Evolutionary conservation across 1,140 invertebrate species (phyloP).

Genomic region (Bombyx mandarina): DNA sequence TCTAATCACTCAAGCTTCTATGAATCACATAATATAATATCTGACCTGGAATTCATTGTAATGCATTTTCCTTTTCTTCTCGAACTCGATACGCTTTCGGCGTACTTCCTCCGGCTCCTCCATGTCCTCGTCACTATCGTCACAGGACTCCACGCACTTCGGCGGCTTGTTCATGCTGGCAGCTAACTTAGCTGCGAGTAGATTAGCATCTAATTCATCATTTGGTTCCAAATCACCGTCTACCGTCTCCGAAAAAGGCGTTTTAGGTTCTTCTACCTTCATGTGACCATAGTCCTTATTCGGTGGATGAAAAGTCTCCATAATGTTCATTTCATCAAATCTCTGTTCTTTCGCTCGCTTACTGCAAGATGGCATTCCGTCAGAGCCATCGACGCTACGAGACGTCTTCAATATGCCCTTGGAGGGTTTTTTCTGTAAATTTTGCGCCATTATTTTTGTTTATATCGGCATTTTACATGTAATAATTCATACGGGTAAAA

Average conservation of each 20-base stretch:
- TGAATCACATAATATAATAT: neutral
- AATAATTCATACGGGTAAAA: constrained; percentile 6
- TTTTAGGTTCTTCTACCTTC: constrained; percentile 99
- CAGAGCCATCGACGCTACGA: constrained; percentile 78
- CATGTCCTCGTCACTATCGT: constrained; percentile 73
- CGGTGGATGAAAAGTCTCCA: constrained; percentile 96
- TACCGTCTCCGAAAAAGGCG: constrained; percentile 86
- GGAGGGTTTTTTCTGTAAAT: constrained; percentile 80
- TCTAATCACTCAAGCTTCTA: constrained; percentile 10
- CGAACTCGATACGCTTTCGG: constrained; percentile 82
- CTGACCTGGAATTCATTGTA: constrained; percentile 93
- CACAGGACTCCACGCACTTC: constrained; percentile 50
- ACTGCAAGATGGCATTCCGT: constrained; percentile 53
- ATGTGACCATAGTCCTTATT: constrained; percentile 99
- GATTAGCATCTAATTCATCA: constrained; percentile 83
- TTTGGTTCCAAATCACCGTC: constrained; percentile 79
- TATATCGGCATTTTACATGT: constrained; percentile 32
- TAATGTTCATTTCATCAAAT: constrained; percentile 99
- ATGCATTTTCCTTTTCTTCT: constrained; percentile 94
- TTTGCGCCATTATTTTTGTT: constrained; percentile 54
- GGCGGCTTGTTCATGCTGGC: constrained; percentile 67
- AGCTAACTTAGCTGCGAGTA: constrained; percentile 81
- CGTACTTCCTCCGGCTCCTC: constrained; percentile 77
- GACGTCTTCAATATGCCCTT: constrained; percentile 95
- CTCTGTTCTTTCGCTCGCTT: constrained; percentile 86